phyloP scores from a whole-genome alignment of 23 tunicate genomes.

The Ascidia mentula region DNA sequence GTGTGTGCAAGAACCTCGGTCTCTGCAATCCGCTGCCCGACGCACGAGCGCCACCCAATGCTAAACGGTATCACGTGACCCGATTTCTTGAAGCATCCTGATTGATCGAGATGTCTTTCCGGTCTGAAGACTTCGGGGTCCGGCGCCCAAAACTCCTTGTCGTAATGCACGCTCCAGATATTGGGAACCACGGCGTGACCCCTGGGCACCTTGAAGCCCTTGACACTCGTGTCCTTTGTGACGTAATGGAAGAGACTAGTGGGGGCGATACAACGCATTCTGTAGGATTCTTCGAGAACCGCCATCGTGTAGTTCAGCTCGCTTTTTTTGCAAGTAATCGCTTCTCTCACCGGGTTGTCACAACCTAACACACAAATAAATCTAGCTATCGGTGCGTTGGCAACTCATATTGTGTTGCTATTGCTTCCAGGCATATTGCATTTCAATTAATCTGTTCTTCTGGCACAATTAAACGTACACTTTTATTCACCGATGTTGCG shows the following conservation, averaged over 20 bases:
- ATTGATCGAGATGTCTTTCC: constrained; percentile 54
- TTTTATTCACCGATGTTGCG: too few species aligned
- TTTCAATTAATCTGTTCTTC: too few species aligned
- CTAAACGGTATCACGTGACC: constrained; percentile 58
- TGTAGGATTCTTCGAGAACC: constrained; percentile 1
- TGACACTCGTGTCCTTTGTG: background rate
- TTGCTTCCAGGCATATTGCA: too few species aligned
- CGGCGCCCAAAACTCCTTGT: constrained; percentile 52
- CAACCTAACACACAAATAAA: too few species aligned
- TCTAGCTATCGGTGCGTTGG: too few species aligned
- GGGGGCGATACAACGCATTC: background rate
- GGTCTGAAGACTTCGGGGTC: constrained; percentile 71
- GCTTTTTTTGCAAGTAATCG: background rate
- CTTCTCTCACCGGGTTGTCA: background rate
- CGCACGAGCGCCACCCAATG: constrained; percentile 63
- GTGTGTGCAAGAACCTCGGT: constrained; percentile 26
- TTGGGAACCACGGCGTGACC: constrained; percentile 43
- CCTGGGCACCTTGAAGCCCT: constrained; percentile 6
- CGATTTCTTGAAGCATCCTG: constrained; percentile 52
- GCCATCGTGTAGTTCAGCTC: background rate
- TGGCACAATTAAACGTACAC: too few species aligned
- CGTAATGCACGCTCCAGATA: constrained; percentile 81
- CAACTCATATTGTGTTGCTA: too few species aligned
- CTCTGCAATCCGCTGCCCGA: constrained; percentile 49
- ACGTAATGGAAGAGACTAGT: constrained; percentile 7